phyloP scores from a whole-genome alignment of 2,888 invertebrate genomes.

The Panzeria rudis region DNA sequence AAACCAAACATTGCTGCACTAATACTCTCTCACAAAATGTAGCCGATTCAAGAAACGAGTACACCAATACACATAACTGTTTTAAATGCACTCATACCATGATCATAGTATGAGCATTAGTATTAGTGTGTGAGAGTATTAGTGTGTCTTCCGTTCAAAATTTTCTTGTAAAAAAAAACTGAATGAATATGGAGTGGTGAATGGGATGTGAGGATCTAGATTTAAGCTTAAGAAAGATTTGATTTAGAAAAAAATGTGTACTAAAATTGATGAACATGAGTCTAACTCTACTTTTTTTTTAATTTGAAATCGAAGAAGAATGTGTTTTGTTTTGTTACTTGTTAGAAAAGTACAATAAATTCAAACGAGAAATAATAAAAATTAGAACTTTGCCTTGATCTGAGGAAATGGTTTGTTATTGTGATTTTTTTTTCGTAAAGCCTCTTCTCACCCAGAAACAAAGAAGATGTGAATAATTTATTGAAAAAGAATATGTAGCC shows the following conservation, averaged over 20 bases:
- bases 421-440: slow-evolving; percentile 16
- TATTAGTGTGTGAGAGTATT: slow-evolving; percentile 13
- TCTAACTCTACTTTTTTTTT: neutral
- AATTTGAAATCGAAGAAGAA: neutral
- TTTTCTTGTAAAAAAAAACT: slow-evolving; percentile 48
- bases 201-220: slow-evolving; percentile 66
- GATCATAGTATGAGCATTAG: neutral
- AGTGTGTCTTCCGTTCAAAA: slow-evolving; percentile 54
- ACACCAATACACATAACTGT: slow-evolving; percentile 59
- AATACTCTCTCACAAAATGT: slow-evolving; percentile 37
- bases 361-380: neutral
- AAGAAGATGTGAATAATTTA: slow-evolving; percentile 47
- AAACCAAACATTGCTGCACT: slow-evolving; percentile 59
- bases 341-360: neutral
- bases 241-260: slow-evolving; percentile 6
- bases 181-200: slow-evolving; percentile 47
- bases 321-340: neutral
- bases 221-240: slow-evolving; percentile 34
- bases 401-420: slow-evolving; percentile 77
- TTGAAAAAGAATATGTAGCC: neutral
- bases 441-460: slow-evolving; percentile 64
- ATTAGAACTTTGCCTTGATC: slow-evolving; percentile 79
- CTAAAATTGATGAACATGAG: slow-evolving; percentile 44
- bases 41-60: slow-evolving; percentile 56
- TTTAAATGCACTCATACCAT: slow-evolving; percentile 35